Evolutionary conservation across 2,888 invertebrate species (phyloP).

Genomic region (Agriopis marginaria): DNA sequence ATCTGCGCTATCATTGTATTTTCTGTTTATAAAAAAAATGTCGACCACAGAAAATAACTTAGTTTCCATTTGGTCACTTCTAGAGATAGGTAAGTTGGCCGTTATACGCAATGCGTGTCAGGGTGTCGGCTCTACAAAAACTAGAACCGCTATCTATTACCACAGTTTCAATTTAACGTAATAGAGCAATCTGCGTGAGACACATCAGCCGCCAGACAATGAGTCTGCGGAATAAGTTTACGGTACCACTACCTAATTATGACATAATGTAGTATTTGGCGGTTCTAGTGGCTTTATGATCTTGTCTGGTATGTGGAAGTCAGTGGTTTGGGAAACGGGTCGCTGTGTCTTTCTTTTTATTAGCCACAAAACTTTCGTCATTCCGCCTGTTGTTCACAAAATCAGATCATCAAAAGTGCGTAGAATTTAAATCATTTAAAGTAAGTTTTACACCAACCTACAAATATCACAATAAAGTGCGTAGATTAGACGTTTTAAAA

Average conservation of each 20-base stretch:
- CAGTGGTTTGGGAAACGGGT: conserved; percentile 38
- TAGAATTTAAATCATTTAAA: too few species aligned
- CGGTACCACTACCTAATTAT: conserved; percentile 70
- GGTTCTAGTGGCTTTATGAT: conserved; percentile 48
- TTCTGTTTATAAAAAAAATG: too few species aligned
- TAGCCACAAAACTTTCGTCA: conserved; percentile 11
- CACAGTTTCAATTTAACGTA: conserved; percentile 71
- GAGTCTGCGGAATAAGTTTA: conserved; percentile 64
- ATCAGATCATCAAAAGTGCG: neutral
- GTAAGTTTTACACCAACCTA: too few species aligned
- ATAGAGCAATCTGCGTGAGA: conserved; percentile 76
- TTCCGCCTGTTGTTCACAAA: conserved; percentile 2
- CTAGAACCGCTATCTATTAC: conserved; percentile 63
- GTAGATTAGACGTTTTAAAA: neutral
- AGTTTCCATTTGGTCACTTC: too few species aligned
- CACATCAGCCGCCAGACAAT: conserved; percentile 55
- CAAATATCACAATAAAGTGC: too few species aligned
- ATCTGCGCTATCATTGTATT: too few species aligned
- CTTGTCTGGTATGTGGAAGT: conserved; percentile 29
- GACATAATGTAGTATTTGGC: conserved; percentile 58
- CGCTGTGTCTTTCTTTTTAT: conserved; percentile 1
- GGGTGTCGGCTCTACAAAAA: conserved; percentile 45
- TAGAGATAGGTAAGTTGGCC: neutral
- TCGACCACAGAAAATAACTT: too few species aligned
- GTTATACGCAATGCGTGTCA: conserved; percentile 31